Percentiles rank a stretch among this genome's conserved stretches.
phyloP scores from a whole-genome alignment of 1,140 invertebrate genomes.

The Melipona quadrifasciata region DNA sequence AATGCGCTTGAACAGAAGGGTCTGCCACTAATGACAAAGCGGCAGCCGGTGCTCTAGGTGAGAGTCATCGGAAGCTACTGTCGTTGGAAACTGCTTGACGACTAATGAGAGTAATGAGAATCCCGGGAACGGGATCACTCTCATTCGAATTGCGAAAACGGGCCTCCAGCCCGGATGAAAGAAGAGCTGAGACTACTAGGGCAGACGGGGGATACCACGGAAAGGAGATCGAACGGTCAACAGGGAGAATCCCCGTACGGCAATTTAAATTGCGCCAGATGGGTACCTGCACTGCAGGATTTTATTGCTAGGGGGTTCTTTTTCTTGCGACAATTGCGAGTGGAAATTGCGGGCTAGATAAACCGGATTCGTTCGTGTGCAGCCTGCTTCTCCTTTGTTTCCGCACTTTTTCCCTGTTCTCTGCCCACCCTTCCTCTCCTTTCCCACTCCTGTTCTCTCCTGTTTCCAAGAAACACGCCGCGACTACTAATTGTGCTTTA shows the following conservation, averaged over 20 bases:
- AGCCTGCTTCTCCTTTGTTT: not conserved
- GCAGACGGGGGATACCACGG: not conserved
- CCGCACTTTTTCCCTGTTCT: not conserved
- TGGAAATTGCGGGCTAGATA: constrained; percentile 50
- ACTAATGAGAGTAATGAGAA: constrained; percentile 55
- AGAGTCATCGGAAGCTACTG: constrained; percentile 4
- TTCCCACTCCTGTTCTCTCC: no score
- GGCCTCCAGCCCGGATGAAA: no score
- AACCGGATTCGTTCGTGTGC: constrained; percentile 24
- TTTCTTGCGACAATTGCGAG: constrained; percentile 45
- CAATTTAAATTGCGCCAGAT: constrained; percentile 50
- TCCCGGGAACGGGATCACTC: constrained; percentile 33
- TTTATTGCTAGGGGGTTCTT: constrained; percentile 22
- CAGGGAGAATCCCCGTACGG: not conserved
- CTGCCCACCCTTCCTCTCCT: rapidly evolving
- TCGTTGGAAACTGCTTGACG: constrained; percentile 13
- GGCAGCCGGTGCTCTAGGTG: not conserved
- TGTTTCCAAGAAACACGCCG: not conserved
- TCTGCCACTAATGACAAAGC: constrained; percentile 14
- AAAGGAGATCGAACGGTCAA: constrained; percentile 22
- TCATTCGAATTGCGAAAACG: constrained; percentile 53
- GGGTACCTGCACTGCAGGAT: constrained; percentile 42
- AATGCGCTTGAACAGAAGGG: not conserved
- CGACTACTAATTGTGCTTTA: constrained; percentile 40
- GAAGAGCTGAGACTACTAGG: not conserved